Percentiles rank a stretch among this genome's conserved stretches.
These are phyloP conservation scores for Oasisia sp. DNA, from an alignment of 2,888 invertebrate species.

Conservation along the genomic window DNA sequence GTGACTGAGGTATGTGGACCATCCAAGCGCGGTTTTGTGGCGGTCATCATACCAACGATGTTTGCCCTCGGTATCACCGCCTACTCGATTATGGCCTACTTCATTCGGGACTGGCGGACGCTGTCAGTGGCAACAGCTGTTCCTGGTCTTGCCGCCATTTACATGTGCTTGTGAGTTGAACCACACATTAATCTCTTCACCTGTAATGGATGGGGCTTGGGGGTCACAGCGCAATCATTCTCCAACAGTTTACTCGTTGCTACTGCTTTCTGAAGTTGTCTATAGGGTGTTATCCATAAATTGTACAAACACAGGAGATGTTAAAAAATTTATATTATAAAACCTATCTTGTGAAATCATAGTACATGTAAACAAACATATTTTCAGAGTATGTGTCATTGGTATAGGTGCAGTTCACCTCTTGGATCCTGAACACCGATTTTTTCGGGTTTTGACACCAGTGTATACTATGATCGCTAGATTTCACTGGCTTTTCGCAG, in stretches of 20 bases:
- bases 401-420: no score
- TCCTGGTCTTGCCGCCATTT: constrained; percentile 44
- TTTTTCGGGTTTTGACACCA: no score
- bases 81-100: constrained; percentile 46
- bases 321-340: no score
- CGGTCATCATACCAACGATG: constrained; percentile 34
- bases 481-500: no score
- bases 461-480: no score
- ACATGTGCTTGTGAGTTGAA: constrained; percentile 72
- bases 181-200: background rate
- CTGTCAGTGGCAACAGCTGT: constrained; percentile 44
- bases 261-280: no score
- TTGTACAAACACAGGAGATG: no score
- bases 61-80: constrained; percentile 46
- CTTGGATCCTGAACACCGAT: no score
- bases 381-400: no score
- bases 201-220: no score
- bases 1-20: constrained; percentile 41
- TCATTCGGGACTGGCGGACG: constrained; percentile 48
- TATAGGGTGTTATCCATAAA: no score
- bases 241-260: background rate
- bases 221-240: background rate
- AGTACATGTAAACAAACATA: background rate
- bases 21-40: constrained; percentile 39
- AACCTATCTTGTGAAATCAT: background rate